Base-by-base conservation (phyloP, 2,888 invertebrate genomes). In the Diplazon laetatorius region DNA sequence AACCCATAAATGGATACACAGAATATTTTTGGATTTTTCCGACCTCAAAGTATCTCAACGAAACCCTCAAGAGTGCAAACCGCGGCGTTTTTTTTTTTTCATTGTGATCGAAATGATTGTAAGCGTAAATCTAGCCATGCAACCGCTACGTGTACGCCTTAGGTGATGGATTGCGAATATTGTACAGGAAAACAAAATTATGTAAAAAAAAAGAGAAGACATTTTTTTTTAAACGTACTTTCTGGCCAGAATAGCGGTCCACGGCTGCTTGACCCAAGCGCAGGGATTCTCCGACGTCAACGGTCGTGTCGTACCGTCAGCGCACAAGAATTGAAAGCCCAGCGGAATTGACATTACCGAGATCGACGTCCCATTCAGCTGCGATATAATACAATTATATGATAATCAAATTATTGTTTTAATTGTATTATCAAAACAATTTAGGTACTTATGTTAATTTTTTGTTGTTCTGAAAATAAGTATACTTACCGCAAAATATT, bases 261-360 rank as follows among this genome's bases (percentile, higher is more conserved):
- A 94, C 0, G 94, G 94, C 84, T 95, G 95, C 48, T 91, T 92
- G 1, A 94, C 91, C 92, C 95, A 93, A 16, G 93, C 89, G 85
- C 95, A 95, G 0, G 94, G 93, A 0, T 78, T 71, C 2, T 59
- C 9, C 0, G 76, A 81, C 50, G 81, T 82, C 14, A 91, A 66
- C 25, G 86, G 79, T 65, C 84, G 81, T 22, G 87, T 76, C 3
- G 84, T 80, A 69, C 91, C 91, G 78, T 91, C 87, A 5, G 88
- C 86, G 78, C 92, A 92, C 44, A 92, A 80, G 46, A 90, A 89
- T 66, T 88, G 86, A 60, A 86, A 89, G 10, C 87, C 82, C 0
- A 70, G 8, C 50, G 68, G 80, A 4, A 60, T 68, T 1, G 91
- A 81, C 0, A 80, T 39, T 30, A 52, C 55, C n/a, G 60, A n/a